Conservation (phyloP, 2,113 vertebrate genomes). For the Apteryx owenii region DNA sequence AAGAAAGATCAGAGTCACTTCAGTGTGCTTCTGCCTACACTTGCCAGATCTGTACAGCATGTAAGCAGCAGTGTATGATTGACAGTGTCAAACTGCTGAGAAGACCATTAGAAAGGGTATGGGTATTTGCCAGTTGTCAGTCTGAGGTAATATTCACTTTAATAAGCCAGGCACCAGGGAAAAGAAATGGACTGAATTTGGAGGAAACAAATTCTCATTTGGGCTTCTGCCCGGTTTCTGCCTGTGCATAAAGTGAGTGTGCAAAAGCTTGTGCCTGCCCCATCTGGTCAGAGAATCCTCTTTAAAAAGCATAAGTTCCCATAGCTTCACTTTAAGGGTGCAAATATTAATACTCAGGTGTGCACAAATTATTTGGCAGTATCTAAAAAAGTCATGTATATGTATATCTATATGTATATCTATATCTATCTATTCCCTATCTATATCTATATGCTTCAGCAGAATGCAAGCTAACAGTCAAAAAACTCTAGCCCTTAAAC, state of each 20-base stretch:
- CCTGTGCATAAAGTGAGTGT: not conserved
- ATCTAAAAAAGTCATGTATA: not conserved
- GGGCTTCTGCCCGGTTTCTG: not conserved
- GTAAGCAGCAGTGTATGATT: not conserved
- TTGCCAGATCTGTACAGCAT: constrained; percentile 8
- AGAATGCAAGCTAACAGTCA: not conserved
- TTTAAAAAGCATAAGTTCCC: not conserved
- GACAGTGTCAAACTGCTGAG: constrained; percentile 12
- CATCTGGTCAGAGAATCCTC: not conserved
- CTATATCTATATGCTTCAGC: not conserved
- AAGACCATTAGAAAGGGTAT: not conserved
- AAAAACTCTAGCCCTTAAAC: not conserved
- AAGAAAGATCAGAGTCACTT: constrained; percentile 34
- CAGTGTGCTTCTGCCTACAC: constrained; percentile 8
- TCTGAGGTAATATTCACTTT: not conserved
- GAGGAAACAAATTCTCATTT: not conserved
- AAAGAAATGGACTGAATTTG: not conserved
- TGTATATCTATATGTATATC: too few species aligned
- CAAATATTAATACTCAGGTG: not conserved
- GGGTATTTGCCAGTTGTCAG: constrained; percentile 31
- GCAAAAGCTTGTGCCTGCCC: not conserved
- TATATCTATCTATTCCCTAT: too few species aligned
- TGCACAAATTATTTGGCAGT: not conserved
- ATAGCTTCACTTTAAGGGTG: not conserved
- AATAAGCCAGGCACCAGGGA: not conserved